Base-by-base conservation (phyloP, 2,888 invertebrate genomes). In the Digitonthophagus gazella region DNA sequence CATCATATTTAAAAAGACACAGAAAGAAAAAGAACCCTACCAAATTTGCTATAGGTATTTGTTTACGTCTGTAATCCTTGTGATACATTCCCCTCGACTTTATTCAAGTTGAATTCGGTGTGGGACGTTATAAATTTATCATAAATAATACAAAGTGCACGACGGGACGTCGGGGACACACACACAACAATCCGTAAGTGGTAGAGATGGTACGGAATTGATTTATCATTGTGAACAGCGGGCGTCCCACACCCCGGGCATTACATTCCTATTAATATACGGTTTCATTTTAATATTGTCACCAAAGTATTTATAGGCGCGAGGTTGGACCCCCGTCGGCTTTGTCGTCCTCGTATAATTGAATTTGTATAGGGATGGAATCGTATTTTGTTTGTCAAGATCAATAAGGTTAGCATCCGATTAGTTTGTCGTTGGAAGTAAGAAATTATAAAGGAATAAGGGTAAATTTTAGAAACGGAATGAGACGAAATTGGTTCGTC, bases 271-370 rank as follows among this genome's bases (percentile, higher is more conserved):
- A 81, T 81, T 82, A 82, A 82, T 81, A 80, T 80, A 78, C 78
- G 75, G 78, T 80, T 80, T 77, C 80, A 81, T 82, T 83, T 81
- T 83, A 83, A 83, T 83, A 83, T 83, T 83, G 82, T 83, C 83
- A 83, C 82, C 82, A 83, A 80, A 76, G 79, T 82, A 82, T 83
- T 83, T 83, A 82, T 83, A 81, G 80, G 28, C 28, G 28, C 28
- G 28, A 44, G 28, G 11, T n/a, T n/a, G n/a, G 11, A 44, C 28
- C 28, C 28, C 28, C 28, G 6, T 8, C 28, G 28, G 28, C 11
- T 44, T 44, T 44, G 28, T 44, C 28, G 28, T 44, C 28, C 11
- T 44, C 28, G 28, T 44, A 44, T 44, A 44, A 44, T 44, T 44
- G 28, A 44, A 44, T 44, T 44, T 44, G 11, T 44, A 44, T 44